Percentiles rank a stretch among this genome's conserved stretches.
phyloP scores from a whole-genome alignment of 1,140 invertebrate genomes.

The Micrasema longulum region DNA sequence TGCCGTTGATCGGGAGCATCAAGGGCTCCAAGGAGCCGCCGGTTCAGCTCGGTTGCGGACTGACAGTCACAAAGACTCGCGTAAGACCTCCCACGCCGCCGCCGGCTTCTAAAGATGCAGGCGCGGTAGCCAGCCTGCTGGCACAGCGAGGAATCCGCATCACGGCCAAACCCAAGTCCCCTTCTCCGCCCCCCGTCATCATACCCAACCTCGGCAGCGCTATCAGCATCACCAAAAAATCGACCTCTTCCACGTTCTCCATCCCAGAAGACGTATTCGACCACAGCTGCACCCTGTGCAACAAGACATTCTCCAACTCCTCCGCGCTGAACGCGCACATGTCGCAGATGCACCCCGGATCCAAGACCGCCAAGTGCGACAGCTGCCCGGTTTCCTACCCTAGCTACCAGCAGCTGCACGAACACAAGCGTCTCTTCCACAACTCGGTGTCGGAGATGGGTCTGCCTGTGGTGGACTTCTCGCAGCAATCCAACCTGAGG shows the following conservation, averaged over 20 bases:
- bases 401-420: conserved; percentile 72
- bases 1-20: conserved; percentile 80
- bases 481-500: conserved; percentile 73
- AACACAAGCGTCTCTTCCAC: conserved; percentile 78
- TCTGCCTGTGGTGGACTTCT: conserved; percentile 79
- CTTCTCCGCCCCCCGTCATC: conserved; percentile 61
- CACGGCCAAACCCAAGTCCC: conserved; percentile 70
- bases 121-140: conserved; percentile 79
- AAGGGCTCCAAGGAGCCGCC: conserved; percentile 67
- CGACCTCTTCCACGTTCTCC: conserved; percentile 60
- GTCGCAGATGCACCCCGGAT: conserved; percentile 61
- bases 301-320: conserved; percentile 55
- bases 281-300: conserved; percentile 61
- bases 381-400: conserved; percentile 79
- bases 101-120: conserved; percentile 75
- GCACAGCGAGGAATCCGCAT: conserved; percentile 82
- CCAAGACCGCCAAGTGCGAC: conserved; percentile 73
- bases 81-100: conserved; percentile 55
- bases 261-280: conserved; percentile 65
- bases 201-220: conserved; percentile 78
- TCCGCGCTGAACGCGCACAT: conserved; percentile 60
- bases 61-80: conserved; percentile 73
- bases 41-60: conserved; percentile 63
- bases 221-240: conserved; percentile 73
- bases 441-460: conserved; percentile 74